Percentiles rank a stretch among this genome's conserved stretches.
phyloP scores from a whole-genome alignment of 2,113 vertebrate genomes.

The Halichoerus grypus region DNA sequence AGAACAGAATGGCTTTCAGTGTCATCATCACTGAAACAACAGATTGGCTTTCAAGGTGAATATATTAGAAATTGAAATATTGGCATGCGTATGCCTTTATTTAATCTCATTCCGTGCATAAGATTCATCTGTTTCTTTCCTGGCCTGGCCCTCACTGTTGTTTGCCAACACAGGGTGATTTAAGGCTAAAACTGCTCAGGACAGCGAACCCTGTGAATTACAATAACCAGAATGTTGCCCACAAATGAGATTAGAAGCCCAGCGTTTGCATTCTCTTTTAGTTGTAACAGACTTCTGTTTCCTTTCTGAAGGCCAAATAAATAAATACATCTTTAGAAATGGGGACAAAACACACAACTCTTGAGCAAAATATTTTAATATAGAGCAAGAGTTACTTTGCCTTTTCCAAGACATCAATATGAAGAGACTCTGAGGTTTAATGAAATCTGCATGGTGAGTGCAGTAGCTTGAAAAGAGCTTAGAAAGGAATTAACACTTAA shows the following conservation, averaged over 20 bases:
- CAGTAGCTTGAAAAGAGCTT: constrained; percentile 42
- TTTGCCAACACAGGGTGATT: constrained; percentile 81
- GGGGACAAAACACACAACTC: not conserved
- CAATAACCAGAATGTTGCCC: constrained; percentile 85
- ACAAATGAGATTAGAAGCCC: constrained; percentile 68
- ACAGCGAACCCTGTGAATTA: constrained; percentile 73
- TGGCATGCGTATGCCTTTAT: not conserved
- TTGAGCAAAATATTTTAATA: constrained; percentile 42
- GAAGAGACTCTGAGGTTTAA: constrained; percentile 57
- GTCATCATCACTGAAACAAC: not conserved
- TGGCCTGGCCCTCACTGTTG: constrained; percentile 62
- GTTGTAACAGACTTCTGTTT: constrained; percentile 73
- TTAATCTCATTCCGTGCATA: not conserved
- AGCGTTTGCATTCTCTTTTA: constrained; percentile 55
- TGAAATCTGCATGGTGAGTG: constrained; percentile 42
- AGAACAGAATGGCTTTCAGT: not conserved
- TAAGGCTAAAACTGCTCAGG: constrained; percentile 80
- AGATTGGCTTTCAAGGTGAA: constrained; percentile 27
- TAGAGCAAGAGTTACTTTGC: constrained; percentile 3
- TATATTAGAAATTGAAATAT: not conserved
- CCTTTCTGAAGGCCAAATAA: constrained; percentile 78
- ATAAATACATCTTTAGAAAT: constrained; percentile 82
- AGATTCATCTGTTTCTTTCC: constrained; percentile 47
- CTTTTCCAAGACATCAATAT: not conserved
- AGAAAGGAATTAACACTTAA: constrained; percentile 70